Evolutionary conservation across 1,140 invertebrate species (phyloP).

Genomic region (Drosophila navojoa): DNA sequence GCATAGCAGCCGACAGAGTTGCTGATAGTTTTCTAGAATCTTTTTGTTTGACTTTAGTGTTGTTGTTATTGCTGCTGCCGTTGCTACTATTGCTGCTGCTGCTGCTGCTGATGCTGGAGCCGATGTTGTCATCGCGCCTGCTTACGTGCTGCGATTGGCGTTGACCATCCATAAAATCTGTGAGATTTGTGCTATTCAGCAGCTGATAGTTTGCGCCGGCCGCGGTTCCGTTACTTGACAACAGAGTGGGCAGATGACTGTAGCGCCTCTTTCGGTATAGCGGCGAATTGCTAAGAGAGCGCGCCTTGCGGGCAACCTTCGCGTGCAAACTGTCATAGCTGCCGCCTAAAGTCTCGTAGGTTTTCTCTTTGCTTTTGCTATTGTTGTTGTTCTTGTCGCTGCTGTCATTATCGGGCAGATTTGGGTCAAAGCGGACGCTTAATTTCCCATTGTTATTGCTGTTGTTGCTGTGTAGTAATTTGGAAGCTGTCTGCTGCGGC

Average conservation of each 20-base stretch:
- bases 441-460: constrained; percentile 58
- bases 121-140: constrained; percentile 68
- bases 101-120: constrained; percentile 22
- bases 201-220: constrained; percentile 71
- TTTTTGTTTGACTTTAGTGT: constrained; percentile 57
- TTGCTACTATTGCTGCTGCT: constrained; percentile 13
- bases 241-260: constrained; percentile 68
- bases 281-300: constrained; percentile 77
- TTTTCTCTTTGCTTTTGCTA: constrained; percentile 29
- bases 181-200: constrained; percentile 66
- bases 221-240: constrained; percentile 61
- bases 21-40: constrained; percentile 69
- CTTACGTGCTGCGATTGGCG: constrained; percentile 78
- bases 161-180: constrained; percentile 71
- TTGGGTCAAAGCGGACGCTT: constrained; percentile 76
- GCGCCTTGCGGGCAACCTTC: constrained; percentile 66
- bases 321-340: constrained; percentile 49
- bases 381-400: constrained; percentile 55
- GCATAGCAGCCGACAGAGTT: constrained; percentile 71
- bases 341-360: constrained; percentile 33
- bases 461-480: constrained; percentile 46
- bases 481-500: constrained; percentile 44
- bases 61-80: constrained; percentile 17
- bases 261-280: constrained; percentile 74
- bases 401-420: constrained; percentile 71